Evolutionary conservation across 2,888 invertebrate genomes (phyloP).

Genomic region (Ypsolopha sequella): DNA sequence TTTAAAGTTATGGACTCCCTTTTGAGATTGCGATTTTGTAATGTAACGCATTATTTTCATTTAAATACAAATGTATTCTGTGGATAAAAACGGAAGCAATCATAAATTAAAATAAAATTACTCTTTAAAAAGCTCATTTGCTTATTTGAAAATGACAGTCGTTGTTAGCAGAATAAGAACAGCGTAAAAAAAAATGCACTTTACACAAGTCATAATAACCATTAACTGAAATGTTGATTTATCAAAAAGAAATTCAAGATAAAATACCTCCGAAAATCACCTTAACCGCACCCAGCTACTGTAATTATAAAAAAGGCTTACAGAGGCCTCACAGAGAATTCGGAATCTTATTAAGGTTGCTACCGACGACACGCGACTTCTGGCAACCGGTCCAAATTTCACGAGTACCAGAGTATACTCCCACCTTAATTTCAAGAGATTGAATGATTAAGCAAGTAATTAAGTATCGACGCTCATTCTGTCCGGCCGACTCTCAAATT

Average conservation of each 20-base stretch:
- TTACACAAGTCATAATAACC: background rate
- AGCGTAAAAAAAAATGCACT: background rate
- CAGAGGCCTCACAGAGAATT: background rate
- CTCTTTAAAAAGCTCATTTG: too few species aligned
- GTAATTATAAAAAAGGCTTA: background rate
- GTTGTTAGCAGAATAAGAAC: too few species aligned
- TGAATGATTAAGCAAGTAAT: conserved; percentile 68
- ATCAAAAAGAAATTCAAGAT: background rate
- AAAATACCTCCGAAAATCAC: background rate
- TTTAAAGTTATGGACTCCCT: background rate
- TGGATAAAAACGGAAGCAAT: background rate
- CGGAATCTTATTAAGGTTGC: conserved; percentile 7
- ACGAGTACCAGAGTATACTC: conserved; percentile 23
- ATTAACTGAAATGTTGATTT: background rate
- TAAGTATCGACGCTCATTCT: conserved; percentile 69
- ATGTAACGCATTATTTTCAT: too few species aligned
- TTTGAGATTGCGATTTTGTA: too few species aligned
- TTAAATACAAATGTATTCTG: background rate
- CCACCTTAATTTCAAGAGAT: conserved; percentile 47
- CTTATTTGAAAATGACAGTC: too few species aligned
- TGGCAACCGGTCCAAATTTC: conserved; percentile 22
- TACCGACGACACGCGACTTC: conserved; percentile 8
- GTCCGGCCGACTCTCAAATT: conserved; percentile 67
- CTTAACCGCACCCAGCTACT: background rate
- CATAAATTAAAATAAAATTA: too few species aligned